A percentile compares a stretch with the other conserved stretches of the same genome.
Conservation (phyloP, 64 coral and sea anemone species). For the Pocillopora damicornis region DNA sequence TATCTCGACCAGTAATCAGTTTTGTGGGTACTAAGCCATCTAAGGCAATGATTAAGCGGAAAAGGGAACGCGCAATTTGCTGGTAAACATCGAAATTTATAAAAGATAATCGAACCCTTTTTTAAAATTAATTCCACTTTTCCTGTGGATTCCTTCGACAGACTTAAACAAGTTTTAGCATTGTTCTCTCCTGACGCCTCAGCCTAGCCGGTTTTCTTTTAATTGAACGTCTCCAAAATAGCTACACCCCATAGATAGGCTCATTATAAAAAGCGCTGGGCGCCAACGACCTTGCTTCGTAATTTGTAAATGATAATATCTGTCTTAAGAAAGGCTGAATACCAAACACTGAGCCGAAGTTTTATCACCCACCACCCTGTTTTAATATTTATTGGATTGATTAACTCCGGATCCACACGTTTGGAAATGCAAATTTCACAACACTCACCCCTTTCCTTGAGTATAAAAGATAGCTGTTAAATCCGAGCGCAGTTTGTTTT, state of each 20-base stretch:
- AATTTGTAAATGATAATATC: slow-evolving; percentile 27
- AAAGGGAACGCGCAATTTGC: neutral
- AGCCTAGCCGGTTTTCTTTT: neutral
- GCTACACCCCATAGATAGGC: neutral
- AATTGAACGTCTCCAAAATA: slow-evolving; percentile 5
- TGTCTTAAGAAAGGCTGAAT: neutral
- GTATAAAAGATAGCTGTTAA: slow-evolving; percentile 39
- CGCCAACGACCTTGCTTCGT: slow-evolving; percentile 6
- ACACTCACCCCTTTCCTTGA: slow-evolving; percentile 21
- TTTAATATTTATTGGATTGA: slow-evolving; percentile 44
- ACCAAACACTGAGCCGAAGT: neutral
- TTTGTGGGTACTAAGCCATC: slow-evolving; percentile 14
- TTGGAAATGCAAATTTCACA: slow-evolving; percentile 38
- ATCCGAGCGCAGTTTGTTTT: slow-evolving; percentile 30
- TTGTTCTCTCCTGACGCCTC: neutral
- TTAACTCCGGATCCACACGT: slow-evolving; percentile 19
- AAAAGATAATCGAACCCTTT: neutral
- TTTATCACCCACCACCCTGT: neutral
- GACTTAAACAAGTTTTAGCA: slow-evolving; percentile 18
- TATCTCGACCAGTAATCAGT: slow-evolving; percentile 31
- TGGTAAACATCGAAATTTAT: neutral
- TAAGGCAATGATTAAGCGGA: slow-evolving; percentile 10
- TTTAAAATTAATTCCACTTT: neutral
- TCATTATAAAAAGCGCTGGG: neutral
- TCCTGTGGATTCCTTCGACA: neutral